Conservation (phyloP, 2,113 vertebrate genomes). For the Pangasianodon gigas region DNA sequence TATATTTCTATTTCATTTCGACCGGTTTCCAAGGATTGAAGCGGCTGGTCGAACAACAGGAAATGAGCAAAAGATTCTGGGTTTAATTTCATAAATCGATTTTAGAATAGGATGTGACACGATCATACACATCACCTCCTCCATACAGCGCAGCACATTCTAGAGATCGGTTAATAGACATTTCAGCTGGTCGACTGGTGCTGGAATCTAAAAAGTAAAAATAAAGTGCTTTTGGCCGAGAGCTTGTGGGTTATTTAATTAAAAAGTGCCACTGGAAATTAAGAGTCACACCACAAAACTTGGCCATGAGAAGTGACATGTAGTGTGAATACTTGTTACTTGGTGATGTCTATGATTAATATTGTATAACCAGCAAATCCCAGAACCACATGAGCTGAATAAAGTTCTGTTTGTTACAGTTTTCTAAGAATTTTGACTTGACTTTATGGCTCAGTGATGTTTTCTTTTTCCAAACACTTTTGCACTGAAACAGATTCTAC, state of each 20-base stretch:
- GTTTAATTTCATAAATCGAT: neutral
- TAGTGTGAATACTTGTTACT: neutral
- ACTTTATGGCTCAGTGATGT: neutral
- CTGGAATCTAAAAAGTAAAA: neutral
- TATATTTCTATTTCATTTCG: neutral
- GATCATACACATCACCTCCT: neutral
- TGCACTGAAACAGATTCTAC: neutral
- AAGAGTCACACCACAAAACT: neutral
- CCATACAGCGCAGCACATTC: neutral
- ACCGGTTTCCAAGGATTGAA: neutral
- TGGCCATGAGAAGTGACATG: neutral
- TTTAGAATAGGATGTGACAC: neutral
- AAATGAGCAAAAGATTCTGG: neutral
- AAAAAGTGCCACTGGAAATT: neutral
- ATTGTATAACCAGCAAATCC: neutral
- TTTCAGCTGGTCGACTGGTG: neutral
- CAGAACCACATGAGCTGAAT: neutral
- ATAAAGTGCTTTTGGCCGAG: neutral
- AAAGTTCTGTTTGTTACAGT: neutral
- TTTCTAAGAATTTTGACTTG: neutral
- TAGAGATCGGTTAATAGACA: neutral
- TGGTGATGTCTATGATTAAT: neutral
- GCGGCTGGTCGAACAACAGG: neutral
- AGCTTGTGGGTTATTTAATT: neutral
- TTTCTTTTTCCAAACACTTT: neutral